Evolutionary conservation across 1,140 invertebrate species (phyloP), one percentile per base, ranked within the genome.

Genomic region (Medauroidea extradentata): DNA sequence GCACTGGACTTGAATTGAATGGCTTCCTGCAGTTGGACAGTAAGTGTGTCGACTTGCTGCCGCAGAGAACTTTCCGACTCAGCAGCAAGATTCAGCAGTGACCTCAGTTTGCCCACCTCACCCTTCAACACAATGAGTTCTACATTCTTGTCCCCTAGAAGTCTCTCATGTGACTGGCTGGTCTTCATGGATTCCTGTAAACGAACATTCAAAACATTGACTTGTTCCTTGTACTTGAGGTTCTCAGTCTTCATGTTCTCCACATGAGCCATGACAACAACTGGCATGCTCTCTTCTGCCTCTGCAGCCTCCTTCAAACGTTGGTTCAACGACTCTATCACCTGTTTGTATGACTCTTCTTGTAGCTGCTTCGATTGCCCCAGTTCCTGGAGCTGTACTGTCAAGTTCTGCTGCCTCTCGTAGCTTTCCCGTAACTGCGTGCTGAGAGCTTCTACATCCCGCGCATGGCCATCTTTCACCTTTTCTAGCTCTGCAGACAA

Each of bases 181-280:
- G 29, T 34, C 29, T 34, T 34, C 29, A 51, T 18, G 18, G 38
- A 29, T 21, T 73, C 73, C 16, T 78, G 74, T 16, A 68, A 70
- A 3, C 55, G 68, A 53, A 76, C 75, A 55, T 72, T 76, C 63
- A 73, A 70, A 16, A 75, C 73, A 27, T 78, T 75, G 2, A 76
- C 19, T 38, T 77, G 72, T 38, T 76, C 76, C 41, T 77, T 74
- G 23, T 74, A 77, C 0, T 68, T 68, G 21, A 65, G 63, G 55
- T 72, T 73, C 0, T 54, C 53, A 19, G 38, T 13, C 42, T 42
- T 18, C 1, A 54, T 24, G 38, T 8, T 23, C 48, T 75, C 66
- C 3, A 65, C 39, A 5, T 69, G 66, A 0, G 68, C 60, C 25
- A 65, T 69, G 0, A 27, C 18, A 9, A 75, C 49, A 19, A 19